Base-by-base conservation (phyloP, 2,113 vertebrate genomes). In the Callipepla californica region DNA sequence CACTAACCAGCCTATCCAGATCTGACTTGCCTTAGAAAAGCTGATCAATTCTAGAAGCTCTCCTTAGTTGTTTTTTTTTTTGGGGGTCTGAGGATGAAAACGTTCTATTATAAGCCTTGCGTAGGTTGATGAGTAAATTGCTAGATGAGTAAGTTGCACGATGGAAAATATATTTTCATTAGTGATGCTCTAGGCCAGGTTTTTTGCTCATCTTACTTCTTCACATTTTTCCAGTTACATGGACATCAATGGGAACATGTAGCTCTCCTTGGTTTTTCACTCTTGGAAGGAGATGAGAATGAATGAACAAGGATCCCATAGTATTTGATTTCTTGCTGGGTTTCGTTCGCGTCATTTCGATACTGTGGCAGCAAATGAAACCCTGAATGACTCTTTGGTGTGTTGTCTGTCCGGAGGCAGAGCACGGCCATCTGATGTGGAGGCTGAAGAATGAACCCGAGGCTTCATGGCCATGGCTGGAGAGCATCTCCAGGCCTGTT, bases 61-160 rank as follows among this genome's bases (percentile, higher is more conserved):
- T 76, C 76, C 51, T 59, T 85, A 82, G 0, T 89, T 36, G 34
- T 80, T 73, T 6, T 59, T 93, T 83, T 89, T 78, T 73, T n/a
- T n/a, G n/a, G n/a, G 90, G 65, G 68, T 94, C 75, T 80, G 47
- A 90, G 61, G 79, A 74, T 91, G 76, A 87, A 96, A 88, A 88
- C 44, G 51, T 12, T 85, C 93, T 92, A 85, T 87, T 85, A 80
- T 67, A 92, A 93, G 85, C 91, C 89, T 80, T 85, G 85, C 2
- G 48, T 94, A 92, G 86, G 90, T 30, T 90, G 83, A 68, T 81
- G 77, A 95, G 85, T 93, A 90, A 86, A 94, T 95, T 89, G 80
- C 77, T 89, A n/a, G 85, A 91, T 95, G 90, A 95, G 80, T 94
- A 94, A 96, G 80, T 94, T 91, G 84, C 90, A 62, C 48, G 68